phyloP scores from a whole-genome alignment of 2,797 vertebrate genomes.

The Triplophysa yarkandensis region DNA sequence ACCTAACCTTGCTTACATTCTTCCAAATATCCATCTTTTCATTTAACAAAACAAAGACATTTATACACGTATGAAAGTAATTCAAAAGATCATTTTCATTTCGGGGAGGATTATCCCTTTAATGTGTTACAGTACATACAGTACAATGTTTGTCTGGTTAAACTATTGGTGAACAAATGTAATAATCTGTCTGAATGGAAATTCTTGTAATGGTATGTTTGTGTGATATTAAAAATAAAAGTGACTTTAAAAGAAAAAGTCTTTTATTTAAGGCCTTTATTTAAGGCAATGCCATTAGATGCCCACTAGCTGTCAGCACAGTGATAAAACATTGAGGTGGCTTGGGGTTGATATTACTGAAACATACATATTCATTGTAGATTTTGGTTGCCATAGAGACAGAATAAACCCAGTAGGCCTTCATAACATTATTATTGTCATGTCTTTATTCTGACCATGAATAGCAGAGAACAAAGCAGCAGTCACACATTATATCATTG shows the following conservation, averaged over 20 bases:
- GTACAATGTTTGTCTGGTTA: neutral
- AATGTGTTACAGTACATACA: too few species aligned
- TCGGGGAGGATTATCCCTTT: too few species aligned
- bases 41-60: too few species aligned
- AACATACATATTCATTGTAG: neutral
- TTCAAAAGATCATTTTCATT: too few species aligned
- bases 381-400: neutral
- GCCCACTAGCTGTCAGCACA: neutral
- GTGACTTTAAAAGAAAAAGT: neutral
- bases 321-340: neutral
- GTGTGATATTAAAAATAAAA: neutral
- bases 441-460: neutral
- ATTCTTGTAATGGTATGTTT: neutral
- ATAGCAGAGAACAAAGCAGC: neutral
- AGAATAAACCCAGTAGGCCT: neutral
- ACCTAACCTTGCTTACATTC: too few species aligned
- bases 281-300: neutral
- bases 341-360: neutral
- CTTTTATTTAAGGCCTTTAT: too few species aligned
- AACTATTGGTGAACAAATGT: neutral
- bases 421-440: neutral
- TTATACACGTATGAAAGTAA: too few species aligned
- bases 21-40: too few species aligned
- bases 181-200: neutral
- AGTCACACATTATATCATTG: neutral